These are phyloP conservation scores for Drosophila watanabei DNA, from an alignment of 1,140 invertebrate species.

Conservation along the genomic window DNA sequence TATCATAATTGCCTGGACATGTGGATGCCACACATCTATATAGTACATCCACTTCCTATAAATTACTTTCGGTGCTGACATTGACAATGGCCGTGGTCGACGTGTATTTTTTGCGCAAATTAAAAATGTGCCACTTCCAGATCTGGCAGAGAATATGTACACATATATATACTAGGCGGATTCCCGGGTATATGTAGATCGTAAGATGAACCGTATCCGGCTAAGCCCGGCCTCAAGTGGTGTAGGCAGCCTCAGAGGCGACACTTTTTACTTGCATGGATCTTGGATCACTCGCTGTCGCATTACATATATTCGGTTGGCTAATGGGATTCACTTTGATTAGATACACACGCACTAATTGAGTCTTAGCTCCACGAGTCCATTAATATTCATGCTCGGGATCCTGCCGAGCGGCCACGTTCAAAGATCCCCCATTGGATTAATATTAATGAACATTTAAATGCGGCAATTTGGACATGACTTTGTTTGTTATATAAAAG, in stretches of 20 bases:
- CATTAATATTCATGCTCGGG: slow-evolving; percentile 37
- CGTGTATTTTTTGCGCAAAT: slow-evolving; percentile 60
- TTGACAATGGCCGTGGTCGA: slow-evolving; percentile 46
- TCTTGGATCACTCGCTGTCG: slow-evolving; percentile 35
- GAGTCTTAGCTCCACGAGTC: background rate
- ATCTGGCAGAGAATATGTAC: slow-evolving; percentile 17
- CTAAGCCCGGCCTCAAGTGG: slow-evolving; percentile 47
- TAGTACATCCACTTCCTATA: slow-evolving; percentile 52
- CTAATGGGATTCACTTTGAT: slow-evolving; percentile 32
- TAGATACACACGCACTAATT: slow-evolving; percentile 37
- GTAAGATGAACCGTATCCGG: slow-evolving; percentile 81
- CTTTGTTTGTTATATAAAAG: slow-evolving; percentile 30
- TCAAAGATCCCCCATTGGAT: slow-evolving; percentile 35
- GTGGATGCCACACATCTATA: background rate
- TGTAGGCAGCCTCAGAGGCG: slow-evolving; percentile 20
- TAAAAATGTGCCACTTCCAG: slow-evolving; percentile 76
- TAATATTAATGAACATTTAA: slow-evolving; percentile 40
- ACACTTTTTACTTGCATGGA: slow-evolving; percentile 25
- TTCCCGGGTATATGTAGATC: slow-evolving; percentile 41
- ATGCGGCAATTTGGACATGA: background rate
- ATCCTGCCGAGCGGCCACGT: slow-evolving; percentile 23
- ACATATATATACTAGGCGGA: slow-evolving; percentile 1
- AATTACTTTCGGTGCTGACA: slow-evolving; percentile 58
- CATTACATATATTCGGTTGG: slow-evolving; percentile 8
- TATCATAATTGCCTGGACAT: slow-evolving; percentile 49